Base-by-base conservation (phyloP, 2,888 invertebrate species). In the Cinara cedri region DNA sequence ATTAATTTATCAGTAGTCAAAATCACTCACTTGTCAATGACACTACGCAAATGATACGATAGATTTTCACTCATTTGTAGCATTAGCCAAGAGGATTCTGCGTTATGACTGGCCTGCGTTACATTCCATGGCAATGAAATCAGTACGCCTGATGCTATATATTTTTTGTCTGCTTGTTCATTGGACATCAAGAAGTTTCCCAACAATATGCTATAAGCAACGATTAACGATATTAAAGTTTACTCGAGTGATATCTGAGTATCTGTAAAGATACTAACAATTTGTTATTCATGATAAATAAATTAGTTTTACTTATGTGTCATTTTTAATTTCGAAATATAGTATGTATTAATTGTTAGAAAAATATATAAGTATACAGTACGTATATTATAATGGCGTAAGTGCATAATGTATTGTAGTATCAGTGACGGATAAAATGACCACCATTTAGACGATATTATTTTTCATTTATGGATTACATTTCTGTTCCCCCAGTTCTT, bases 41-140 rank as follows among this genome's bases (percentile, higher is more conserved):
- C 87, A 26, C 85, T 85, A 26, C 87, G 84, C 0, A 88, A 85
- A 82, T 86, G 86, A n/a, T 86, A 86, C 74, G 93, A 91, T 84
- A 95, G 88, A 87, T 91, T 91, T 83, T 90, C 88, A 84, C 94
- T 94, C 82, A 95, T 88, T 85, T 93, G 87, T 83, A 90, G 88
- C 87, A 94, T 94, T 68, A 93, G 86, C 83, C 89, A 89, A 72
- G 92, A 91, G 83, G 90, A 89, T 85, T 93, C 94, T 84, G 94
- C 90, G 85, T 88, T 90, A 83, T 88, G 89, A 42, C 89, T 88
- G 84, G 90, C 92, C 84, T 90, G 89, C 83, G 89, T 90, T 34
- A 93, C 91, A 87, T 95, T 92, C 90, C 94, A 94, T 46, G 94
- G 93, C 81, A 91, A 91, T 3, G 94, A 94, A 82, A 95, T 90